phyloP scores from a whole-genome alignment of 2,113 vertebrate genomes.

The Gnathonemus echidnorhynchus region DNA sequence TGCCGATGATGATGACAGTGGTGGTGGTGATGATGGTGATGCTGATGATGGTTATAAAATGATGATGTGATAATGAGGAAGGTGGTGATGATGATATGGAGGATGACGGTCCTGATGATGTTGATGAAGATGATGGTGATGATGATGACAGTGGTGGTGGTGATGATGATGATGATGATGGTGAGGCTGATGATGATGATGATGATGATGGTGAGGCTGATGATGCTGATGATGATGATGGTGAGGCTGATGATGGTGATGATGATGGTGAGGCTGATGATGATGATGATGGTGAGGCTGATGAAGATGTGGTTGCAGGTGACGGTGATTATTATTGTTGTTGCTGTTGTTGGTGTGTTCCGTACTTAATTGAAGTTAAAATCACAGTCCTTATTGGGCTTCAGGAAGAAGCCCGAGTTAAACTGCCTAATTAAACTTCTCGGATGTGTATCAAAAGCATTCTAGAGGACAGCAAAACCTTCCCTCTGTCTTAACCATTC shows the following conservation, averaged over 20 bases:
- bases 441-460: neutral
- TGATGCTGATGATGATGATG: neutral
- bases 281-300: neutral
- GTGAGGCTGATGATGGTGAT: too few relatives aligned
- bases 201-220: rapidly evolving
- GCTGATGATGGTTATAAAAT: neutral
- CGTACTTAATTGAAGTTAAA: neutral
- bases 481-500: neutral
- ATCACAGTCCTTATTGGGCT: neutral
- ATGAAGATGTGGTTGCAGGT: neutral
- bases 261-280: neutral
- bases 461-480: neutral
- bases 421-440: neutral
- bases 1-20: neutral
- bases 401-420: neutral
- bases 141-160: neutral
- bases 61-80: neutral
- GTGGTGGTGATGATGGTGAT: neutral
- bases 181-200: neutral
- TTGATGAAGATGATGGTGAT: neutral
- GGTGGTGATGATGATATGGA: too few relatives aligned
- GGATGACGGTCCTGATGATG: neutral
- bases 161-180: neutral
- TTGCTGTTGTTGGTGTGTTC: neutral
- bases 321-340: neutral